A percentile compares a stretch with the other conserved stretches of the same genome.
Evolutionary conservation across 2,888 invertebrate genomes (phyloP).

Genomic region (Lithophane semibrunnea): DNA sequence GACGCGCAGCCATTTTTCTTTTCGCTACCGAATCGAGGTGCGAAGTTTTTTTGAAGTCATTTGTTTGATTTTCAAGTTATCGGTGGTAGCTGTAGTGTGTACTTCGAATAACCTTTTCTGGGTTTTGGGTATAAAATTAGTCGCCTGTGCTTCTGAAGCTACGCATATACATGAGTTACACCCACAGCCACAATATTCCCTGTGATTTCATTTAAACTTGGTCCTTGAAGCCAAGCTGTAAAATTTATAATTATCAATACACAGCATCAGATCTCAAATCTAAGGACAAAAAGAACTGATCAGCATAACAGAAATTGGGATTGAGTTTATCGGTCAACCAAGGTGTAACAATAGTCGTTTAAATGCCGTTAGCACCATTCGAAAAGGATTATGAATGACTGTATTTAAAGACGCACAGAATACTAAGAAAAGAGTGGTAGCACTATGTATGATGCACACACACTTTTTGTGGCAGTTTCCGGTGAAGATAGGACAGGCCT

Average conservation of each 20-base stretch:
- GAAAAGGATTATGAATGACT: constrained; percentile 25
- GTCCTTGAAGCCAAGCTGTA: neutral
- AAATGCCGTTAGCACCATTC: neutral
- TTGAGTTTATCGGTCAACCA: neutral
- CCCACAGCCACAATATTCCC: neutral
- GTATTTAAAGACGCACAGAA: constrained; percentile 21
- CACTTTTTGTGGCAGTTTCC: constrained; percentile 54
- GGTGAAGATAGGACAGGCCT: constrained; percentile 49
- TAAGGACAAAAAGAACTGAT: neutral
- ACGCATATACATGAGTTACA: neutral
- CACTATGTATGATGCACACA: constrained; percentile 44
- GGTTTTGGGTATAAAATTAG: neutral
- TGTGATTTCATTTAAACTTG: neutral
- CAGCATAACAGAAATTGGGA: too few relatives aligned
- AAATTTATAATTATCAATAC: neutral
- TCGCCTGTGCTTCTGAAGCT: neutral
- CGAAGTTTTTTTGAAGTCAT: constrained; percentile 41
- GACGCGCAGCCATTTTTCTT: constrained; percentile 55
- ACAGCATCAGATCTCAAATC: neutral
- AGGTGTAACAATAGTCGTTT: neutral
- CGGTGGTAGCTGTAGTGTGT: constrained; percentile 12
- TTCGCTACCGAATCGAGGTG: constrained; percentile 58
- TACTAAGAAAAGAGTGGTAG: constrained; percentile 50
- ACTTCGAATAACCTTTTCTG: neutral
- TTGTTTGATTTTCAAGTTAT: constrained; percentile 55